Conservation (phyloP, 2,113 vertebrate species). For the Phyllopteryx taeniolatus region DNA sequence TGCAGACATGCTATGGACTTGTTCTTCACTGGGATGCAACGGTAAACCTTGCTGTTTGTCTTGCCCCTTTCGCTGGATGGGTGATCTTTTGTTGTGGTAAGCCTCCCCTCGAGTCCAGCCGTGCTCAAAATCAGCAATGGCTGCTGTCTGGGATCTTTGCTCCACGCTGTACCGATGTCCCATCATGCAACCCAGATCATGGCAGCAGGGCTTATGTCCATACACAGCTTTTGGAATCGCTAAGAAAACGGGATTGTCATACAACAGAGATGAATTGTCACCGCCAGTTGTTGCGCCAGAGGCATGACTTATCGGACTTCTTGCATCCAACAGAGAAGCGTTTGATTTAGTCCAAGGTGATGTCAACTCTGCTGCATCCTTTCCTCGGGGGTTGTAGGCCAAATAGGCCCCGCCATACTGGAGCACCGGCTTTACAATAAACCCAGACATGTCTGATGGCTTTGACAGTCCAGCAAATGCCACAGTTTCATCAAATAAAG, state of each 20-base stretch:
- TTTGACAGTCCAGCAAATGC: slow-evolving; percentile 53
- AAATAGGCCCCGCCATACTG: slow-evolving; percentile 80
- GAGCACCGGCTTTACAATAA: slow-evolving; percentile 55
- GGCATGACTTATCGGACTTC: slow-evolving; percentile 59
- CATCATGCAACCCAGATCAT: slow-evolving; percentile 64
- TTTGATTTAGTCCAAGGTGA: slow-evolving; percentile 66
- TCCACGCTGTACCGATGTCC: slow-evolving; percentile 62
- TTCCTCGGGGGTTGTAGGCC: slow-evolving; percentile 67
- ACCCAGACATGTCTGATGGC: slow-evolving; percentile 48
- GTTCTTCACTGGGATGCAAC: slow-evolving; percentile 43
- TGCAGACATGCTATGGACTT: slow-evolving; percentile 57
- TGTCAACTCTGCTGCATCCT: slow-evolving; percentile 53
- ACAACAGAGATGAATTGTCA: slow-evolving; percentile 27
- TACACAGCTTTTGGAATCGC: slow-evolving; percentile 85
- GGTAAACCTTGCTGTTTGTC: slow-evolving; percentile 43
- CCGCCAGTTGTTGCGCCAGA: slow-evolving; percentile 30
- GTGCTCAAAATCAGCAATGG: slow-evolving; percentile 57
- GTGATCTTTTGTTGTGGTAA: slow-evolving; percentile 41
- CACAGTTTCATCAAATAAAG: slow-evolving; percentile 65
- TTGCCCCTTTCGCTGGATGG: slow-evolving; percentile 51
- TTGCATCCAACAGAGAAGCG: slow-evolving; percentile 48
- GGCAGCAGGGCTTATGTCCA: slow-evolving; percentile 70
- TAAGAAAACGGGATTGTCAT: slow-evolving; percentile 63
- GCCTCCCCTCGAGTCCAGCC: slow-evolving; percentile 66
- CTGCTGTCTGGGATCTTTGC: slow-evolving; percentile 47